Base-by-base conservation (phyloP, 1,140 invertebrate genomes). In the Hyphantria cunea region DNA sequence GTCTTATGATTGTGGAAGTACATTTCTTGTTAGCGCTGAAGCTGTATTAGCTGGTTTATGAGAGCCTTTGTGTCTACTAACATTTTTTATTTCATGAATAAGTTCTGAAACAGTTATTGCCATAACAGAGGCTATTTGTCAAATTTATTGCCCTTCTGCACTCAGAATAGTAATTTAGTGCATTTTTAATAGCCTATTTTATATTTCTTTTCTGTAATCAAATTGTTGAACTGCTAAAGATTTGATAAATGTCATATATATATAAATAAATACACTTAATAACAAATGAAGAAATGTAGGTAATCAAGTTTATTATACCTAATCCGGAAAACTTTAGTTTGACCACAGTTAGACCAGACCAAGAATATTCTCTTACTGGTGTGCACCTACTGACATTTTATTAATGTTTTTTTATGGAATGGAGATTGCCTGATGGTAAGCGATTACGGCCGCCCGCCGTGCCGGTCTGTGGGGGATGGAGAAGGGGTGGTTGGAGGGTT, bases 51-150 rank as follows among this genome's bases (percentile, higher is more conserved):
- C 17, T 25, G 5, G 17, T 25, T 25, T 25, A 25, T 25, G 17
- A 1, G 17, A 25, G 17, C 17, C 17, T 25, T 45, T 59, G 47
- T 49, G 37, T 47, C 44, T 48, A 48, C 37, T 17, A 11, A 44
- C 33, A 50, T 64, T 56, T 64, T 64, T 58, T 58, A 58, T 54
- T 52, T 25, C 49, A 31, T 59, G 52, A 65, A 49, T 65, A 59
- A 65, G 47, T 65, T 45, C 49, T 65, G 55, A 65, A 65, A 51
- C 64, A 65, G 64, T 59, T 65, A 65, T 65, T 59, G 64, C 64
- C 49, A 65, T 59, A 65, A 59, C 64, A 59, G 64, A 39, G 64
- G 55, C 64, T 39, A 59, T 65, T 59, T 65, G 64, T 65, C 64
- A 65, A 52, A 53, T 65, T 65, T 65, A 65, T 65, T 65, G 33